phyloP scores from a whole-genome alignment of 23 tunicate genomes.

The Styela plicata region DNA sequence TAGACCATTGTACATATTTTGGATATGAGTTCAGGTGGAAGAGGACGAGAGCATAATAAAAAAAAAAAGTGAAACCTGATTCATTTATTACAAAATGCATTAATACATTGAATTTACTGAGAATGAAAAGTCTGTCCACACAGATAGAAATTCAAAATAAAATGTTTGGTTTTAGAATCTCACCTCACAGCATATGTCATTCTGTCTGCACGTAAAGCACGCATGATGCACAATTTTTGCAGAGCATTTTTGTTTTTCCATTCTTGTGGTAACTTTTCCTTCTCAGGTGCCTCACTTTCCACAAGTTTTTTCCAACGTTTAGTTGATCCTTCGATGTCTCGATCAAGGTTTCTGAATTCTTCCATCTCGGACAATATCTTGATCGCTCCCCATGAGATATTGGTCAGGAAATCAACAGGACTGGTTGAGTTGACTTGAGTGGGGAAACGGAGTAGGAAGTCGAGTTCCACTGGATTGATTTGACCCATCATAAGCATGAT shows the following conservation, averaged over 20 bases:
- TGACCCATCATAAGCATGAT: conserved; percentile 65
- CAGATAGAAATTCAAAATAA: no score
- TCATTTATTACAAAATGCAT: no score
- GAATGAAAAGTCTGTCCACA: no score
- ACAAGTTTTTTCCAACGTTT: conserved; percentile 97
- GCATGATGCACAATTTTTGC: conserved; percentile 92
- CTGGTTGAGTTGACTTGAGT: conserved; percentile 87
- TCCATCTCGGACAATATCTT: conserved; percentile 96
- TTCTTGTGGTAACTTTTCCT: conserved; percentile 97
- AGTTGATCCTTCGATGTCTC: conserved; percentile 97
- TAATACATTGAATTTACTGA: no score
- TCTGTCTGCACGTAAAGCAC: conserved; percentile 88
- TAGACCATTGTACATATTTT: no score
- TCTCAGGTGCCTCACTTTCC: conserved; percentile 98
- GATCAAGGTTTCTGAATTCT: conserved; percentile 90
- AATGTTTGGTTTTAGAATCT: no score
- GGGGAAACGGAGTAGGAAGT: conserved; percentile 91
- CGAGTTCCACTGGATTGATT: conserved; percentile 87
- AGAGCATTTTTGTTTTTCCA: conserved; percentile 98
- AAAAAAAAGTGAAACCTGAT: no score
- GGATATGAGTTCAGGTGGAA: no score
- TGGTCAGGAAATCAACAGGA: conserved; percentile 93
- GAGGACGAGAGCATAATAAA: no score
- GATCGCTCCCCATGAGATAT: conserved; percentile 87
- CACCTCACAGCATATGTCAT: conserved; percentile 99